Conservation (phyloP, 2,888 invertebrate species). For the Auanema freiburgensis region DNA sequence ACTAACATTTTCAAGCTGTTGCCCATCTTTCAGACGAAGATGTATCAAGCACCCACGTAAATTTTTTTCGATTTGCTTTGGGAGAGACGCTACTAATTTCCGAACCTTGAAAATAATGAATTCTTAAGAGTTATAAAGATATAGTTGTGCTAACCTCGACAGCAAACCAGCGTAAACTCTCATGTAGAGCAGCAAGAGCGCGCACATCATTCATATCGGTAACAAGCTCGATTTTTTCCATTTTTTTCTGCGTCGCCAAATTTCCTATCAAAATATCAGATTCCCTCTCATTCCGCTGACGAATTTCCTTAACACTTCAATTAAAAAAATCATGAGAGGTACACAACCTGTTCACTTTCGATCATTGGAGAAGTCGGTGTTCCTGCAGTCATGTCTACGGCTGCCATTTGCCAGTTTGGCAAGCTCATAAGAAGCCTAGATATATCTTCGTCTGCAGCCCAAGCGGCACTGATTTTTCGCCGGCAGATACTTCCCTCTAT, state of each 20-base stretch:
- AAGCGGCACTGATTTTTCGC: constrained; percentile 80
- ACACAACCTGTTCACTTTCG: constrained; percentile 38
- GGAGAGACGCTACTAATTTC: constrained; percentile 32
- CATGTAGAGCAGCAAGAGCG: constrained; percentile 85
- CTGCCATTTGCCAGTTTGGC: constrained; percentile 72
- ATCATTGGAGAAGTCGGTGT: constrained; percentile 44
- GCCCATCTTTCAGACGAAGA: constrained; percentile 46
- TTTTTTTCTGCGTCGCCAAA: constrained; percentile 67
- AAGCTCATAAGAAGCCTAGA: constrained; percentile 81
- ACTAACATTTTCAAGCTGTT: constrained; percentile 42
- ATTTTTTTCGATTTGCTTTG: constrained; percentile 27
- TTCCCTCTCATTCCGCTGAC: constrained; percentile 81
- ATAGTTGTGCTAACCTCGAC: constrained; percentile 24
- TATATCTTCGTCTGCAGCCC: constrained; percentile 93
- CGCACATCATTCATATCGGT: constrained; percentile 81
- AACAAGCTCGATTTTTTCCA: constrained; percentile 74
- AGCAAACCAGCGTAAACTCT: constrained; percentile 76
- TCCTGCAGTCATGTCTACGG: constrained; percentile 10
- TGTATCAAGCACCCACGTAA: constrained; percentile 38
- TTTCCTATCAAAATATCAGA: constrained; percentile 90
- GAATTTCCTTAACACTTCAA: constrained; percentile 70
- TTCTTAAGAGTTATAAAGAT: constrained; percentile 71
- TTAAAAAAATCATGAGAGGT: background rate
- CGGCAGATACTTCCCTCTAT: constrained; percentile 59
- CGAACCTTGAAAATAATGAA: constrained; percentile 37